Evolutionary conservation across 2,113 vertebrate genomes (phyloP).

Genomic region (Callopanchax toddi): DNA sequence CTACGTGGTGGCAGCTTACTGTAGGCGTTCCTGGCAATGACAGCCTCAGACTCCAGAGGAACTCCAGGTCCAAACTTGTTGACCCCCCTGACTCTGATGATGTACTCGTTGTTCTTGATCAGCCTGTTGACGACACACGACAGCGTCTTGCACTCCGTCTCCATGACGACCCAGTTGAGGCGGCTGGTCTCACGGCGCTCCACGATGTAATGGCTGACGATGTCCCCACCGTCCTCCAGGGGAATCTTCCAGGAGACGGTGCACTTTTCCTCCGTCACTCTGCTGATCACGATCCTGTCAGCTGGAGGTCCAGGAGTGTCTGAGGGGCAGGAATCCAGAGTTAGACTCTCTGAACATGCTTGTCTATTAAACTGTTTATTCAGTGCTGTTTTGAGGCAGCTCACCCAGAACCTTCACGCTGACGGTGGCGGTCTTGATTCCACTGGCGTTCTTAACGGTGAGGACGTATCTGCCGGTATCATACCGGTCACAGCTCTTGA

Average conservation of each 20-base stretch:
- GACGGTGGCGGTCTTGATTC: slow-evolving; percentile 89
- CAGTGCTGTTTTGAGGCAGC: slow-evolving; percentile 36
- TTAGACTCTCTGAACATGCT: neutral
- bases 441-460: slow-evolving; percentile 94
- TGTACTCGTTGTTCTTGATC: slow-evolving; percentile 97
- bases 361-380: neutral
- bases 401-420: slow-evolving; percentile 95
- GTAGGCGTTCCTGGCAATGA: slow-evolving; percentile 94
- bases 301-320: slow-evolving; percentile 93
- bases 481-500: slow-evolving; percentile 95
- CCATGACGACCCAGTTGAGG: slow-evolving; percentile 95
- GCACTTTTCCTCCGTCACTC: slow-evolving; percentile 97
- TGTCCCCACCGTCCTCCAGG: slow-evolving; percentile 92
- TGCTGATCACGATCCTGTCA: slow-evolving; percentile 87
- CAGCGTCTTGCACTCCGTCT: slow-evolving; percentile 91
- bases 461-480: slow-evolving; percentile 93
- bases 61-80: slow-evolving; percentile 95
- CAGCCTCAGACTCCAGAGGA: slow-evolving; percentile 87
- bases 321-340: slow-evolving; percentile 50
- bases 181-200: slow-evolving; percentile 97
- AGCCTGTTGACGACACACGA: slow-evolving; percentile 90
- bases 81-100: slow-evolving; percentile 94
- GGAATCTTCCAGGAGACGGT: slow-evolving; percentile 93
- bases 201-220: slow-evolving; percentile 89
- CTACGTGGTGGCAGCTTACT: slow-evolving; percentile 86